Evolutionary conservation across 2,797 vertebrate genomes (phyloP), one percentile per base, ranked within the genome.

Genomic region (Lycodopsis pacificus): DNA sequence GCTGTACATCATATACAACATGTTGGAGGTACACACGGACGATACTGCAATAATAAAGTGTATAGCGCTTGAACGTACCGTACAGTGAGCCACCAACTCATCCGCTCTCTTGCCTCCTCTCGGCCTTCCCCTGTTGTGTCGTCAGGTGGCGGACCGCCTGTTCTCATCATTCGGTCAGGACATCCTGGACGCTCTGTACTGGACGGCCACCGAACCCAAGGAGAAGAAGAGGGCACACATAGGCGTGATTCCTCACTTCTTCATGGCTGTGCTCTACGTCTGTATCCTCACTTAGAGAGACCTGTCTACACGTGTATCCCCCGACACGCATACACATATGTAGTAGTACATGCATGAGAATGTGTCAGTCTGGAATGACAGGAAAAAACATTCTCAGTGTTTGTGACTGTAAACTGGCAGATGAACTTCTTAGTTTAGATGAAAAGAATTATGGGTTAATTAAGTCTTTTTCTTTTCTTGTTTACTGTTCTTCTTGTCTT

Each of bases 1-100:
- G 84, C 97, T 99, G 74, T 99, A 99, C 91, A 98, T 99, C 93
- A 99, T 99, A 92, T 99, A 99, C 95, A 99, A 99, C 91, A 99
- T 99, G 98, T 94, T 99, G 7, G 97, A 99, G 97, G 98, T 99
- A 94, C 86, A 42, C 10, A 34, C 32, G 32, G 15, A 49, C 11
- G 3, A 61, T 19, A 9, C 27, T 46, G 22, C 36, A 49, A 27
- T 15, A 14, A 25, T n/a, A 0, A 5, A 9, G 10, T 57, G 36
- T 25, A 5, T 27, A 30, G 30, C 46, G 64, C 25, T 25, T 61
- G 25, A 48, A 32, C 30, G 25, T 13, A 14, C 20, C 36, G 34
- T n/a, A n/a, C 7, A 40, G 3, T 51, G 12, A 48, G 14, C 34
- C 34, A 25, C 9, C 12, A 4, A 5, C 48, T 70, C 36, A 34